phyloP scores from a whole-genome alignment of 2,888 invertebrate genomes.

The Drosophila meridionalis region DNA sequence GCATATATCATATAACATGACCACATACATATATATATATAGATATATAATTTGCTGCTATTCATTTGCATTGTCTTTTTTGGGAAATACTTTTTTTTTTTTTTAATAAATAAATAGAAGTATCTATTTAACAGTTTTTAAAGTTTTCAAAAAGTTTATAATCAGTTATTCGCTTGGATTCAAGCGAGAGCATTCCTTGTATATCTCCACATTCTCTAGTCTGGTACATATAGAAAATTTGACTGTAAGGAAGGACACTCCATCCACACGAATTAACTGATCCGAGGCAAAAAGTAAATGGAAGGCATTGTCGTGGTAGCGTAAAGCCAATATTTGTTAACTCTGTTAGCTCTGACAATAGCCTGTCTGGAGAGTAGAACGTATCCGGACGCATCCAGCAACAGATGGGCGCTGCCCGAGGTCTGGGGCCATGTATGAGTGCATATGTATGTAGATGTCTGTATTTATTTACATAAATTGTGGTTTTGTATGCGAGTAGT shows the following conservation, averaged over 20 bases:
- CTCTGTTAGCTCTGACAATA: slow-evolving; percentile 9
- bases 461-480: slow-evolving; percentile 5
- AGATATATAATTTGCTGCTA: background rate
- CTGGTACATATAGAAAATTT: background rate
- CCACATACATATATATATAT: background rate
- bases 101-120: background rate
- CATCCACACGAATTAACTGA: background rate
- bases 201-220: background rate
- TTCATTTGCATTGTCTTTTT: background rate
- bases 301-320: background rate
- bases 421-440: background rate
- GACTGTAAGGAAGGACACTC: background rate
- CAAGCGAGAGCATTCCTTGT: background rate
- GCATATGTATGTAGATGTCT: slow-evolving; percentile 1
- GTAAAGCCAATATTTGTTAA: background rate
- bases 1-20: background rate
- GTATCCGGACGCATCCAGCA: background rate
- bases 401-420: background rate
- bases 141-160: background rate
- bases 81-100: background rate
- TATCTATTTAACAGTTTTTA: background rate
- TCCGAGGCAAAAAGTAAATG: background rate
- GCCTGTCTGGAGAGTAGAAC: slow-evolving; percentile 17
- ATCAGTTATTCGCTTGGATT: background rate
- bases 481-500: slow-evolving; percentile 9